Evolutionary conservation across 2,888 invertebrate genomes (phyloP), one percentile per base, ranked within the genome.

Genomic region (Mellilla xanthometata): DNA sequence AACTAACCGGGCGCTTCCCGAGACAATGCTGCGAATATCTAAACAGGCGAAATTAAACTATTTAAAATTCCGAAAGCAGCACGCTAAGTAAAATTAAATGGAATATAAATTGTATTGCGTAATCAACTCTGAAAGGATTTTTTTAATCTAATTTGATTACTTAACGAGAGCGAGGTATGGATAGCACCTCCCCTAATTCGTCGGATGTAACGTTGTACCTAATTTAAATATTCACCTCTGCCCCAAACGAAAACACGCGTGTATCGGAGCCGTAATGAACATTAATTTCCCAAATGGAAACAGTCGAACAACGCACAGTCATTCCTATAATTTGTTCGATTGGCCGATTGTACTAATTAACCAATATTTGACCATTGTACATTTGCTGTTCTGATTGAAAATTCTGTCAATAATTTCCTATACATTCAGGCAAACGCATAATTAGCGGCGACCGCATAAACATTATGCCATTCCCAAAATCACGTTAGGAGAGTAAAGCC

Each of bases 241-340:
- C 45, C 56, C 54, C 57, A 62, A 65, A 66, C 60, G 60, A 62
- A 62, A 62, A 58, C 55, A 54, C 56, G 55, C 52, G 39, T 62
- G 48, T 60, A 53, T 35, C 44, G 40, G 53, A 40, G 58, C 58
- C 4, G 51, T 68, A 70, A 72, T 64, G 57, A 68, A 61, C 66
- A 65, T 63, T 70, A 68, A 71, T 72, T 70, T 65, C 52, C 65
- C 57, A 62, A 73, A 73, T 72, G 66, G 60, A 62, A 58, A 60
- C 60, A 58, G 61, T 58, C 62, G 64, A 62, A 60, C 58, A 62
- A 62, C 55, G 56, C 42, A 49, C 41, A 40, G 42, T 47, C 41
- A 53, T 54, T 45, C 47, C 52, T 39, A 56, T 58, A 60, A 60
- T 60, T 58, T 60, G 60, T 57, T 40, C 49, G 52, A 58, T 58